Percentiles rank a stretch among this genome's conserved stretches.
These are phyloP conservation scores for Hyaena hyaena DNA, from an alignment of 2,113 vertebrate species.

Conservation along the genomic window DNA sequence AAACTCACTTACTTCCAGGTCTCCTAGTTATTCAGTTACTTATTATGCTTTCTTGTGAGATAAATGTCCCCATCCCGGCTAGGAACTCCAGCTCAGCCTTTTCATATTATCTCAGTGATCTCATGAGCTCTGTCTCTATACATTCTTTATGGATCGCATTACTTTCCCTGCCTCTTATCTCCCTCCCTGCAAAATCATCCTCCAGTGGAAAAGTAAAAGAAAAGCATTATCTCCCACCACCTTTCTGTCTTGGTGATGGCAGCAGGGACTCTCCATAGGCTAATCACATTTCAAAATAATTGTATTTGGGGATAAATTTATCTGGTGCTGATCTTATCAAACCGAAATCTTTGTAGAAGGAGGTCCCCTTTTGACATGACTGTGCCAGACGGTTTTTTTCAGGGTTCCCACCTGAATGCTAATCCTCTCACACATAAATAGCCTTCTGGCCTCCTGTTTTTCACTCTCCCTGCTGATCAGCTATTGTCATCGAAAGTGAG, in stretches of 20 bases:
- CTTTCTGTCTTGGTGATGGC: constrained; percentile 59
- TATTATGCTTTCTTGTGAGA: constrained; percentile 66
- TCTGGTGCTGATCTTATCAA: constrained; percentile 71
- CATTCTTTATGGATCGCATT: constrained; percentile 73
- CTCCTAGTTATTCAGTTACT: constrained; percentile 65
- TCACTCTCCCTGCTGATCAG: constrained; percentile 17
- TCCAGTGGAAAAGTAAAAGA: constrained; percentile 71
- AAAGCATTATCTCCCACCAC: constrained; percentile 74
- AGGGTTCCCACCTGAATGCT: constrained; percentile 30
- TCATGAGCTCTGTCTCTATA: constrained; percentile 55
- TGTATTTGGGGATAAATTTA: constrained; percentile 67
- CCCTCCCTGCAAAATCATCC: constrained; percentile 73
- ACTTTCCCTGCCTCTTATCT: constrained; percentile 79
- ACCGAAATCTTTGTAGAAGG: constrained; percentile 49
- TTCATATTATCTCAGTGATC: constrained; percentile 66
- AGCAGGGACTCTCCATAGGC: constrained; percentile 60
- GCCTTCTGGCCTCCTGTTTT: neutral
- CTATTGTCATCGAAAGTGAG: neutral
- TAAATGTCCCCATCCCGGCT: constrained; percentile 55
- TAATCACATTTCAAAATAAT: constrained; percentile 78
- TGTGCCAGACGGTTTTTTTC: neutral
- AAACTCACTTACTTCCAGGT: neutral
- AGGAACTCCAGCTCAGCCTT: constrained; percentile 73
- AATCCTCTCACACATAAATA: neutral
- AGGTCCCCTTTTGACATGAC: constrained; percentile 21